These are phyloP conservation scores for Tricholauxania praeusta DNA, from an alignment of 2,888 invertebrate species.

Conservation along the genomic window DNA sequence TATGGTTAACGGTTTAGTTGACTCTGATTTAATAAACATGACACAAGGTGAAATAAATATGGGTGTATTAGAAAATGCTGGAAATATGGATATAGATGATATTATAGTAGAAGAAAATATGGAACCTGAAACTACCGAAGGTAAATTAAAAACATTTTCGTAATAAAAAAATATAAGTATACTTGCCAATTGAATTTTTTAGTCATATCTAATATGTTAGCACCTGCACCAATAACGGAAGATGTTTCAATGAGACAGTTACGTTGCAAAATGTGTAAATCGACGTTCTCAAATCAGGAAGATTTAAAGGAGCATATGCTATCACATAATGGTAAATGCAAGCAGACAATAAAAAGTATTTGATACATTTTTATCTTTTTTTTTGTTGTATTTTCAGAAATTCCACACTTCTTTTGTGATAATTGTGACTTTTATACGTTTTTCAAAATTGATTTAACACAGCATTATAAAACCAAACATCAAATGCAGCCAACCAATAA, in stretches of 20 bases:
- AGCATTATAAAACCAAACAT: slow-evolving; percentile 57
- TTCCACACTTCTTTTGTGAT: slow-evolving; percentile 62
- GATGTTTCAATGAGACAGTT: slow-evolving; percentile 7
- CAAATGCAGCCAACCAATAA: slow-evolving; percentile 48
- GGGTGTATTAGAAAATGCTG: slow-evolving; percentile 33
- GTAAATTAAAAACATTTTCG: slow-evolving; percentile 25
- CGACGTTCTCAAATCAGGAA: slow-evolving; percentile 45
- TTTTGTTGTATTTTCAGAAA: slow-evolving; percentile 49
- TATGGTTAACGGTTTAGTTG: slow-evolving; percentile 5
- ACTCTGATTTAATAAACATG: background rate
- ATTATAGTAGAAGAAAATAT: slow-evolving; percentile 53
- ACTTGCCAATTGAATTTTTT: background rate
- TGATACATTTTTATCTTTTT: slow-evolving; percentile 2
- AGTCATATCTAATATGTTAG: background rate
- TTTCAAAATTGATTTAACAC: slow-evolving; percentile 57
- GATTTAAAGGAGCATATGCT: slow-evolving; percentile 49
- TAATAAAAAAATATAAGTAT: too few species aligned
- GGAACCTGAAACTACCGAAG: slow-evolving; percentile 19
- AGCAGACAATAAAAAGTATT: background rate
- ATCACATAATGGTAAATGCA: slow-evolving; percentile 48
- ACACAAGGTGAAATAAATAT: slow-evolving; percentile 2
- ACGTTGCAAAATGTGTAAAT: slow-evolving; percentile 33
- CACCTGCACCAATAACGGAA: background rate
- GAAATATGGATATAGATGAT: slow-evolving; percentile 55
- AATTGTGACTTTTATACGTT: slow-evolving; percentile 57